Evolutionary conservation across 2,888 invertebrate species (phyloP).

Genomic region (Drosophila limbata): DNA sequence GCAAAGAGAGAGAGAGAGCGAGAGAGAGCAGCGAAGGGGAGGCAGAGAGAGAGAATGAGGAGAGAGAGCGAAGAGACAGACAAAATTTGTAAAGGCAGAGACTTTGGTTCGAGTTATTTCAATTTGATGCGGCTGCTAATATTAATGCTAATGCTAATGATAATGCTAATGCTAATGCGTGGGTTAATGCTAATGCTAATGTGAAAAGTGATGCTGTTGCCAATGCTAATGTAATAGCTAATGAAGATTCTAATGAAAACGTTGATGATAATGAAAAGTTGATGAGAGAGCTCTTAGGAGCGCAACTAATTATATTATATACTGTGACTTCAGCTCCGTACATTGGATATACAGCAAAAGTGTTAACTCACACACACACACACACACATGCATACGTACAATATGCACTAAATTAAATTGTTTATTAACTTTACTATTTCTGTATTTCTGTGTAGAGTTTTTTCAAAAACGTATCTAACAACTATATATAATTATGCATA

Average conservation of each 20-base stretch:
- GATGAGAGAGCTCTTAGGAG: too few relatives aligned
- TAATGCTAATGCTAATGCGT: neutral
- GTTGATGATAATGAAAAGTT: neutral
- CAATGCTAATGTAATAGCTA: neutral
- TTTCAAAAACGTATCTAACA: conserved; percentile 22
- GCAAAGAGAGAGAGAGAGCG: neutral
- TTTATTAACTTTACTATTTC: conserved; percentile 18
- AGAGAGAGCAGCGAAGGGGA: conserved; percentile 3
- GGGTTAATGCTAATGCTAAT: neutral
- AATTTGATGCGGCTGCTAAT: conserved; percentile 1
- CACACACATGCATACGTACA: neutral
- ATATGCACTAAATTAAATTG: conserved; percentile 9
- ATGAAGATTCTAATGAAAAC: neutral
- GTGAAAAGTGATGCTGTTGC: neutral
- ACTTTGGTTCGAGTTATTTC: conserved; percentile 25
- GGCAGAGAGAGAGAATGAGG: conserved; percentile 5
- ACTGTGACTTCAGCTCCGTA: too few relatives aligned
- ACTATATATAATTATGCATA: conserved; percentile 15
- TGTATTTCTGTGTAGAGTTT: conserved; percentile 40
- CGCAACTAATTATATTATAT: too few relatives aligned
- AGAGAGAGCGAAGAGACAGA: conserved; percentile 62
- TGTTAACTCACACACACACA: conserved; percentile 1
- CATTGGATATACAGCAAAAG: neutral
- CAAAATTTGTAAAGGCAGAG: conserved; percentile 34
- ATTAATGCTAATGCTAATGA: neutral